A percentile compares a stretch with the other conserved stretches of the same genome.
These are phyloP conservation scores for Drosophila ogumai DNA, from an alignment of 1,140 invertebrate species.

Conservation along the genomic window DNA sequence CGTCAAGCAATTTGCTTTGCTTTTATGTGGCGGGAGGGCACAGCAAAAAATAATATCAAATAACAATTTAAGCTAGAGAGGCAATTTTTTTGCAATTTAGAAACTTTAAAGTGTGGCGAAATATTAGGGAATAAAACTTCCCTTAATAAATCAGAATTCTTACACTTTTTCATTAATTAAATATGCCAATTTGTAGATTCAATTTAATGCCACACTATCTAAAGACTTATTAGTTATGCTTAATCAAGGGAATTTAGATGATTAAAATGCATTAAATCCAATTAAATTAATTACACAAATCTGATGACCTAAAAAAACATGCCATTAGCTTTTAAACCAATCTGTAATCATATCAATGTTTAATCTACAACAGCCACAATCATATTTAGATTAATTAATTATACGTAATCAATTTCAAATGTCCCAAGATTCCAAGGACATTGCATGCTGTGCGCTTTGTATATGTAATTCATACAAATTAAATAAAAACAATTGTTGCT, in stretches of 20 bases:
- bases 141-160: background rate
- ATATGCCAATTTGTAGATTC: background rate
- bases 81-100: background rate
- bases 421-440: background rate
- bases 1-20: conserved; percentile 44
- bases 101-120: background rate
- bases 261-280: conserved; percentile 6
- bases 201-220: background rate
- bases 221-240: background rate
- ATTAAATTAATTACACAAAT: conserved; percentile 12
- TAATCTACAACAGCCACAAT: conserved; percentile 6
- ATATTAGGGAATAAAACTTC: background rate
- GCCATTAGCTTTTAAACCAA: conserved; percentile 5
- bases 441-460: background rate
- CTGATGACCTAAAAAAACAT: conserved; percentile 5
- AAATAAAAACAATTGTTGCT: no score
- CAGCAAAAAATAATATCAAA: conserved; percentile 23
- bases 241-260: conserved; percentile 8
- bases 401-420: conserved; percentile 8
- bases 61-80: background rate
- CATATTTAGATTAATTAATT: conserved; percentile 12
- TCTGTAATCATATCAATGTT: background rate
- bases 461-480: background rate
- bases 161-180: conserved; percentile 2
- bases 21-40: conserved; percentile 1